Evolutionary conservation across 1,140 invertebrate genomes (phyloP).

Genomic region (Drosophila simulans): DNA sequence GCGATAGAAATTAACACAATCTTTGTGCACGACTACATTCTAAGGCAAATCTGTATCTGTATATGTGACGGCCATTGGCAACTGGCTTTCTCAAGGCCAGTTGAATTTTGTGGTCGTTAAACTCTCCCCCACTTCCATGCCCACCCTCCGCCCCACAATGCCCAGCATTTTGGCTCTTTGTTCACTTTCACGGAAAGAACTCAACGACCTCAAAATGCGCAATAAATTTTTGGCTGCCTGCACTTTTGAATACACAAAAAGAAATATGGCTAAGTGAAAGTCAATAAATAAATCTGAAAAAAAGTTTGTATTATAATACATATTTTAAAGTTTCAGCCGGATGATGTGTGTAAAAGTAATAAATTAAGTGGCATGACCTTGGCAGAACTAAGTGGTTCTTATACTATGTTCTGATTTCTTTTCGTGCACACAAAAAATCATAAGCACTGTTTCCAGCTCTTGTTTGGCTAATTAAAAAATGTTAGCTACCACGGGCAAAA

Average conservation of each 20-base stretch:
- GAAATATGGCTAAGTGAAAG: neutral
- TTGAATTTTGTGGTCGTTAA: constrained; percentile 63
- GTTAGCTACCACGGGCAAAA: constrained; percentile 28
- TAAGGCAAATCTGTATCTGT: constrained; percentile 20
- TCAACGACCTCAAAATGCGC: constrained; percentile 63
- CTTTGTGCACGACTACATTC: constrained; percentile 15
- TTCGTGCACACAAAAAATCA: neutral
- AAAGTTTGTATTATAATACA: no score
- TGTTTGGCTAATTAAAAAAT: constrained; percentile 66
- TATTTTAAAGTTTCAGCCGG: no score
- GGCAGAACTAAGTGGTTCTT: no score
- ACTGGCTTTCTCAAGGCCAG: constrained; percentile 69
- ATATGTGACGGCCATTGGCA: constrained; percentile 45
- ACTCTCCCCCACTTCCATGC: constrained; percentile 31
- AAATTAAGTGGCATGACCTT: no score
- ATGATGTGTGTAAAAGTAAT: no score
- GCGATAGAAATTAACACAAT: constrained; percentile 62
- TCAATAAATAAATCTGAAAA: neutral
- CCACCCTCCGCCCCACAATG: neutral
- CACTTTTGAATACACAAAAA: constrained; percentile 34
- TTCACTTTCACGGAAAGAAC: constrained; percentile 58
- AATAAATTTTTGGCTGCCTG: constrained; percentile 55
- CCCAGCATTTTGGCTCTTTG: constrained; percentile 34
- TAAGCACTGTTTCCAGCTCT: constrained; percentile 16
- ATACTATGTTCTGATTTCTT: neutral